Conservation (phyloP, 2,888 invertebrate species). For the Pseudococcus longispinus region DNA sequence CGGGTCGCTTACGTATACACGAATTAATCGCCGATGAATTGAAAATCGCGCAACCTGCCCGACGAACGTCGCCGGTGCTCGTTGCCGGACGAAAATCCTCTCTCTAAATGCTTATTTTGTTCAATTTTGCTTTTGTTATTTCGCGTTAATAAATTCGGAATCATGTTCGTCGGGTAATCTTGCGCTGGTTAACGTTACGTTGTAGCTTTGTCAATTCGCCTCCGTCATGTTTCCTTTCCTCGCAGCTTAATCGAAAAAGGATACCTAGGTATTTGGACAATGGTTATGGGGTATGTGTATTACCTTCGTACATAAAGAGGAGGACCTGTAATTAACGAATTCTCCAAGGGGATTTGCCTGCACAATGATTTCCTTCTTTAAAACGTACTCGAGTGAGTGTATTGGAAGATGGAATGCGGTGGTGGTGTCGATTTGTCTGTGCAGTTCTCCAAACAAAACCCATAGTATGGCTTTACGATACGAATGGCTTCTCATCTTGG, state of each 20-base stretch:
- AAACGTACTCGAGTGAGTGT: neutral
- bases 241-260: neutral
- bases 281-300: neutral
- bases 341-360: neutral
- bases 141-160: neutral
- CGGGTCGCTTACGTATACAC: neutral
- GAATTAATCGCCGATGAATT: neutral
- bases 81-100: neutral
- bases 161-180: neutral
- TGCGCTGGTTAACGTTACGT: neutral
- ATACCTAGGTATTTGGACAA: neutral
- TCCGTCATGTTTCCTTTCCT: neutral
- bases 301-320: neutral
- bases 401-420: neutral
- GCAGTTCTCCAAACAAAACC: neutral
- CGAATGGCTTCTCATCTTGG: conserved; percentile 2
- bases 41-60: neutral
- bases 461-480: neutral
- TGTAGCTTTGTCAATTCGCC: neutral
- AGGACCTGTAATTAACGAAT: neutral
- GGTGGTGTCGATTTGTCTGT: neutral
- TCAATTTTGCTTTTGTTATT: neutral
- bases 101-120: neutral
- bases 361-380: neutral
- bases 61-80: neutral